A percentile compares a stretch with the other conserved stretches of the same genome.
These are phyloP conservation scores for Polyergus mexicanus DNA, from an alignment of 1,140 invertebrate species.

Conservation along the genomic window DNA sequence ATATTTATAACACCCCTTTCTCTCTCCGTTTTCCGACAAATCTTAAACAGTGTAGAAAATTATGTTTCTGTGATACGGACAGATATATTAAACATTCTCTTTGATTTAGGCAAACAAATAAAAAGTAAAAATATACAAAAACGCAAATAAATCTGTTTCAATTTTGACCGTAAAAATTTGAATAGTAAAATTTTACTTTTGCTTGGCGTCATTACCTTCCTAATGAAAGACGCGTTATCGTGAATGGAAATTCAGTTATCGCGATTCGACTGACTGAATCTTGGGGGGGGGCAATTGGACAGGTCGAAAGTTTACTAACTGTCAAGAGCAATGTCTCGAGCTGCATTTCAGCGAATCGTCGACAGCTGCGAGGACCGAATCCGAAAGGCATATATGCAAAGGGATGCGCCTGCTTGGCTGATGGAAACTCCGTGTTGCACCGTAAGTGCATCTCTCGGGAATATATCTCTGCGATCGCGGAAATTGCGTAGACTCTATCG, in stretches of 20 bases:
- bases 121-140: background rate
- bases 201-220: background rate
- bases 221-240: slow-evolving; percentile 6
- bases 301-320: slow-evolving; percentile 68
- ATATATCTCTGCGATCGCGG: slow-evolving; percentile 81
- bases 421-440: slow-evolving; percentile 74
- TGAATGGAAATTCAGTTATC: slow-evolving; percentile 25
- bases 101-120: background rate
- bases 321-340: slow-evolving; percentile 83
- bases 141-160: background rate
- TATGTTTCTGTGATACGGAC: background rate
- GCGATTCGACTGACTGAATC: background rate
- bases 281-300: background rate
- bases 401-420: slow-evolving; percentile 85
- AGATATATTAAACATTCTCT: background rate
- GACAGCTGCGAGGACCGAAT: slow-evolving; percentile 87
- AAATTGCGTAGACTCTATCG: slow-evolving; percentile 84
- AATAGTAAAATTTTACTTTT: background rate
- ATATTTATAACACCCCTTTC: background rate
- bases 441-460: slow-evolving; percentile 87
- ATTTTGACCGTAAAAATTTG: background rate
- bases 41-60: background rate
- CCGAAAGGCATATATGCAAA: slow-evolving; percentile 90
- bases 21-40: background rate
- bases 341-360: slow-evolving; percentile 85